Base-by-base conservation (phyloP, 2,113 vertebrate genomes). In the Ciconia maguari region DNA sequence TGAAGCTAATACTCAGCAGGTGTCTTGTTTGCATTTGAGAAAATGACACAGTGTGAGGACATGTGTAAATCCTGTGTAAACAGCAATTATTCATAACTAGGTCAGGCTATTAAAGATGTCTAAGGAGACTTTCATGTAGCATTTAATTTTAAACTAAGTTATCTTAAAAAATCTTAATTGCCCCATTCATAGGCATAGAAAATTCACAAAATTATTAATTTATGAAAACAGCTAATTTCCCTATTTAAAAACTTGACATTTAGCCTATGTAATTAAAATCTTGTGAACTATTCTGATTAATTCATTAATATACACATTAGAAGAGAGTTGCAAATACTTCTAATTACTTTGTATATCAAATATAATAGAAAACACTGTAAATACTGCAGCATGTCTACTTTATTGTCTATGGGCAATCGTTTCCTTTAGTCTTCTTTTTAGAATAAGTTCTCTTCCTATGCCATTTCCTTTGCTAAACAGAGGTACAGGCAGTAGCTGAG, bases 21-120 rank as follows among this genome's bases (percentile, higher is more conserved):
- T 78, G 21, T 86, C 91, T 92, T 87, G 76, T 91, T 95, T 96
- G 54, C 49, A 52, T 87, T 85, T 88, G 46, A 93, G 69, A 84
- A 93, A 92, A 87, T 71, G 80, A 75, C 77, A 82, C 10, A 48
- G 11, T 64, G 48, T 94, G 64, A 86, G 42, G 74, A 78, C 38
- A 62, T 25, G 76, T 93, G 54, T 81, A 95, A 96, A 91, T 89
- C 58, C 55, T 83, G 17, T 87, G 72, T 79, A 84, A 92, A 84
- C 76, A 84, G 61, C 66, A 95, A 75, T 93, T 92, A 89, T 79
- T 96, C 38, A 61, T 87, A 61, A 92, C 24, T 74, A 88, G 54
- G 36, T 77, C 72, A 87, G 48, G 41, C 36, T 80, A 69, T 91
- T 94, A 92, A 86, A 96, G 38, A 70, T 20, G 20, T 68, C 65